These are phyloP conservation scores for Acrocera orbiculus DNA, from an alignment of 2,888 invertebrate genomes.

Conservation along the genomic window DNA sequence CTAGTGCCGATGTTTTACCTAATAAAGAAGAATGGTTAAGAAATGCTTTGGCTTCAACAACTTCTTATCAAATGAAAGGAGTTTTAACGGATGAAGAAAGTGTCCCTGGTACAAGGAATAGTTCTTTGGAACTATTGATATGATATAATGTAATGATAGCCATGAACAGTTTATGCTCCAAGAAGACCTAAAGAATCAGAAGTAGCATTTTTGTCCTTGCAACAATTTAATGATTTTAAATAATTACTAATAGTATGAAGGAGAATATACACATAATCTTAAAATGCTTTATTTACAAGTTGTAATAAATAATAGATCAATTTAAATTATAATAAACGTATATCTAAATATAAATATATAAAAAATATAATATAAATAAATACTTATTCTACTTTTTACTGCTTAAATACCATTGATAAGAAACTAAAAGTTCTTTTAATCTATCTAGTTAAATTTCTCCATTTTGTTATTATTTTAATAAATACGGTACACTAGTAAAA, in stretches of 20 bases:
- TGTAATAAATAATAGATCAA: too few species aligned
- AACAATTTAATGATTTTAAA: too few species aligned
- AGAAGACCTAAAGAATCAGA: conserved; percentile 94
- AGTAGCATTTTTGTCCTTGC: too few species aligned
- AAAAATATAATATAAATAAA: conserved; percentile 72
- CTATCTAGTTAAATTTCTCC: conserved; percentile 34
- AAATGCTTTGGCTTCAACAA: conserved; percentile 59
- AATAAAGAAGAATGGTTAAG: conserved; percentile 68
- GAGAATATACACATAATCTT: too few species aligned
- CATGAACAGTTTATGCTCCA: too few species aligned
- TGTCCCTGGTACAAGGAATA: conserved; percentile 47
- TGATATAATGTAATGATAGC: too few species aligned
- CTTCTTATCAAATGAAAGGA: conserved; percentile 31
- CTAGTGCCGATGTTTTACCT: conserved; percentile 60
- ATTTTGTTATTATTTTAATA: conserved; percentile 73
- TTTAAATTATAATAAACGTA: too few species aligned
- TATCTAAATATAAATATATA: too few species aligned
- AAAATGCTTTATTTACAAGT: too few species aligned
- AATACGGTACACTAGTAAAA: conserved; percentile 72
- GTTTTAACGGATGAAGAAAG: conserved; percentile 31
- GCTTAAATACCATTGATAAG: conserved; percentile 47
- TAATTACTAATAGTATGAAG: too few species aligned
- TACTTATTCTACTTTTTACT: conserved; percentile 72
- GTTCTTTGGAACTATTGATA: too few species aligned
- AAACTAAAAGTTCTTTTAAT: conserved; percentile 23